Base-by-base conservation (phyloP, 2,797 vertebrate species). In the Amazonetta brasiliensis region DNA sequence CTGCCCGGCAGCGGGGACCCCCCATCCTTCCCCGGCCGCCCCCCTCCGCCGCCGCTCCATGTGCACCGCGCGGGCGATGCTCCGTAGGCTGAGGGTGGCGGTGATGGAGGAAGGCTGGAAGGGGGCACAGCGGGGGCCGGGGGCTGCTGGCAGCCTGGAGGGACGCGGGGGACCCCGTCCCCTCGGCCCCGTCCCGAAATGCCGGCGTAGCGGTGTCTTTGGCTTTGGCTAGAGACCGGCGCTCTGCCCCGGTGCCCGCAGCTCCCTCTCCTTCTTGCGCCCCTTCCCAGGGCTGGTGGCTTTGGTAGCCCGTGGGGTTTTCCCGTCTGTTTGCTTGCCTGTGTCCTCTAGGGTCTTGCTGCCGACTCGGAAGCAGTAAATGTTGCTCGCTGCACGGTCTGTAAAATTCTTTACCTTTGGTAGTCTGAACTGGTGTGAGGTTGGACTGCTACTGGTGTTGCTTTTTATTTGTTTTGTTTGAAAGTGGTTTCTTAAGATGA, bases 181-280 rank as follows among this genome's bases (percentile, higher is more conserved):
- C 35, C 19, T 31, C 23, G 48, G 54, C 54, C 33, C 68, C 37
- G 68, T 30, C 30, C 28, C 31, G 58, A 28, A 21, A 3, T 5
- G 48, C 35, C 3, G 18, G 14, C 30, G 12, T 39, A 28, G 63
- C 7, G 50, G 39, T 23, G 26, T 35, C 77, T 64, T 92, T 60
- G 79, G 87, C 46, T 84, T 62, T 25, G 78, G 15, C 11, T 28
- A 18, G 60, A 56, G 43, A 31, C 44, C 74, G 43, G 46, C 14
- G 7, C 73, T 80, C 56, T 62, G 17, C 63, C 14, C 14, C 4
- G 37, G 20, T 64, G 30, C 30, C 30, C 26, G 52, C 69, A 68
- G 89, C 71, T 89, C 80, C 82, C 37, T 63, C 68, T 25, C 92
- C 78, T 94, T 59, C 71, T 82, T 88, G 66, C 79, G 84, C 43